Percentiles rank a stretch among this genome's conserved stretches.
phyloP scores from a whole-genome alignment of 2,888 invertebrate species.

The Drosophila lacicola region DNA sequence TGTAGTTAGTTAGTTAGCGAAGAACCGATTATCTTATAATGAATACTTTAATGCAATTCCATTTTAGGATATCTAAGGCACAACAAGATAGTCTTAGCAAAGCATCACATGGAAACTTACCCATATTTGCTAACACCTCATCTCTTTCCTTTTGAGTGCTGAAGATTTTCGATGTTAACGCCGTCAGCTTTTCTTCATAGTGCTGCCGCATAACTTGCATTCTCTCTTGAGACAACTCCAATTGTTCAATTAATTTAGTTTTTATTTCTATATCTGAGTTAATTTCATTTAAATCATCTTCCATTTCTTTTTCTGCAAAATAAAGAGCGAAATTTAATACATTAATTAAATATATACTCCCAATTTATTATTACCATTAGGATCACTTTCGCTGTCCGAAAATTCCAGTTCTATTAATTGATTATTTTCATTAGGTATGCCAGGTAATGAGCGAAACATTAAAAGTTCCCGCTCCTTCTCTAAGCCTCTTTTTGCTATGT shows the following conservation, averaged over 20 bases:
- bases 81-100: too few species aligned
- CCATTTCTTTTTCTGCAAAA: slow-evolving; percentile 86
- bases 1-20: too few species aligned
- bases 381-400: slow-evolving; percentile 87
- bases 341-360: background rate
- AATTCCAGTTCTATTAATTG: slow-evolving; percentile 87
- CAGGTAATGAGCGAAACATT: slow-evolving; percentile 84
- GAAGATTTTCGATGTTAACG: slow-evolving; percentile 93
- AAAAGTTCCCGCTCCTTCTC: slow-evolving; percentile 88
- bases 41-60: too few species aligned
- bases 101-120: slow-evolving; percentile 42
- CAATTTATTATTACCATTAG: slow-evolving; percentile 88
- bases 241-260: slow-evolving; percentile 95
- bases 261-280: slow-evolving; percentile 98
- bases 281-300: slow-evolving; percentile 94
- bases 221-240: slow-evolving; percentile 94
- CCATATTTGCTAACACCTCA: slow-evolving; percentile 89
- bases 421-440: slow-evolving; percentile 86
- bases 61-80: too few species aligned
- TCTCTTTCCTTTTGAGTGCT: slow-evolving; percentile 96
- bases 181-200: slow-evolving; percentile 95
- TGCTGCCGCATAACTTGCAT: slow-evolving; percentile 94
- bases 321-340: too few species aligned
- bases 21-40: too few species aligned
- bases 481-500: slow-evolving; percentile 92